Evolutionary conservation across 2,888 invertebrate species (phyloP).

Genomic region (Drosophila paramelanica): DNA sequence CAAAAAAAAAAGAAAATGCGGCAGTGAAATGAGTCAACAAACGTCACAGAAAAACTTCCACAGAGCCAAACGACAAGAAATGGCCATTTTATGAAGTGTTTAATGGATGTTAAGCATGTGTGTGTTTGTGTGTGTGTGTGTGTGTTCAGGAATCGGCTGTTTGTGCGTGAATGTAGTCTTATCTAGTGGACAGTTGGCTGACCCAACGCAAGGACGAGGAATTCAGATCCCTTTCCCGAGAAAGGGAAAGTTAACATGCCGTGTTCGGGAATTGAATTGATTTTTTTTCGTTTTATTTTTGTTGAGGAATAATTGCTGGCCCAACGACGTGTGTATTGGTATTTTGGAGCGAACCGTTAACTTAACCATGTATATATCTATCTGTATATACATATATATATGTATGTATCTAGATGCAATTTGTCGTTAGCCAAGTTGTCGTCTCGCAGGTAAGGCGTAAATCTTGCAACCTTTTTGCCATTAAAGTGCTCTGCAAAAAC

Average conservation of each 20-base stretch:
- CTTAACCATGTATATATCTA: neutral
- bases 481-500: slow-evolving; percentile 57
- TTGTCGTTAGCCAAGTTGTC: slow-evolving; percentile 20
- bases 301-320: slow-evolving; percentile 56
- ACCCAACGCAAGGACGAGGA: slow-evolving; percentile 30
- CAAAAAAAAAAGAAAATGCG: slow-evolving; percentile 60
- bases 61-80: slow-evolving; percentile 55
- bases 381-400: neutral
- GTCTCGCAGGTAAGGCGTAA: slow-evolving; percentile 36
- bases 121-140: slow-evolving; percentile 33
- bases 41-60: slow-evolving; percentile 47
- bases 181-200: slow-evolving; percentile 67
- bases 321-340: slow-evolving; percentile 35
- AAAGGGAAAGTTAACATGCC: slow-evolving; percentile 1
- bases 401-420: slow-evolving; percentile 6
- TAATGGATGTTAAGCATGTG: slow-evolving; percentile 74
- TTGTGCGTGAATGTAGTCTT: slow-evolving; percentile 49
- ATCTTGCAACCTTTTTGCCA: slow-evolving; percentile 50
- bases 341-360: slow-evolving; percentile 5
- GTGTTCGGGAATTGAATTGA: slow-evolving; percentile 51
- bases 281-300: slow-evolving; percentile 38
- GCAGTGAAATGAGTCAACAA: slow-evolving; percentile 69
- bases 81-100: slow-evolving; percentile 78
- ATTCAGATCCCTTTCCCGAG: slow-evolving; percentile 1
- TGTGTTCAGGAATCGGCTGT: slow-evolving; percentile 13